Evolutionary conservation across 2,888 invertebrate species (phyloP), one percentile per base, ranked within the genome.

Genomic region (Junonia oenone): DNA sequence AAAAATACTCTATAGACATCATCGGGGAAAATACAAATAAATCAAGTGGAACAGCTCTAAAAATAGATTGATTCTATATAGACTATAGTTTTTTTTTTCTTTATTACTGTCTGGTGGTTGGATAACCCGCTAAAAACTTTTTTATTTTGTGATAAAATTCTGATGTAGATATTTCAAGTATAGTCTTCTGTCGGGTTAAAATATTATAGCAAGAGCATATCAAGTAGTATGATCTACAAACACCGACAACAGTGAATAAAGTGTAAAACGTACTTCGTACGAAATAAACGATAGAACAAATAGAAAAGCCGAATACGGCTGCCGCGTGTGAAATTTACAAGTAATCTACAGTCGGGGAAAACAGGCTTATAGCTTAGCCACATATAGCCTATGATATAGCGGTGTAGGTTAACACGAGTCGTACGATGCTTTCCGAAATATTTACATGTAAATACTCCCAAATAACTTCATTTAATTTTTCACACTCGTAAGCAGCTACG

Each of bases 301-400:
- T 60, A 64, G 48, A 45, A 60, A 62, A 63, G 67, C 71, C 71
- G 69, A 67, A 71, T 59, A 71, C 68, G 68, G 66, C 67, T 43
- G 48, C 50, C 53, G 50, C 49, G 52, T 59, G 48, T 49, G 43
- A 47, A 60, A 53, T 52, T 55, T 50, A 65, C 51, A 46, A 56
- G 45, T 56, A 40, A 65, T 59, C 57, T 68, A 69, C 68, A 68
- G 75, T 71, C 72, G 73, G 68, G 72, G 74, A 72, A 71, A 72
- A 58, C 37, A n/a, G 11, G n/a, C 3, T 40, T 1, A 15, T 15
- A 15, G 11, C 38, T 19, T 17, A 1, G 17, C 15, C 38, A 17
- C 17, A 17, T 11, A 17, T 11, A 11, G 11, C n/a, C 15, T 19
- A 40, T 17, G 19, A 38, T 17, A 38, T 17, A 38, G 38, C 38